A percentile compares a stretch with the other conserved stretches of the same genome.
These are phyloP conservation scores for Drosophila nigritarsus DNA, from an alignment of 2,888 invertebrate species.

Conservation along the genomic window DNA sequence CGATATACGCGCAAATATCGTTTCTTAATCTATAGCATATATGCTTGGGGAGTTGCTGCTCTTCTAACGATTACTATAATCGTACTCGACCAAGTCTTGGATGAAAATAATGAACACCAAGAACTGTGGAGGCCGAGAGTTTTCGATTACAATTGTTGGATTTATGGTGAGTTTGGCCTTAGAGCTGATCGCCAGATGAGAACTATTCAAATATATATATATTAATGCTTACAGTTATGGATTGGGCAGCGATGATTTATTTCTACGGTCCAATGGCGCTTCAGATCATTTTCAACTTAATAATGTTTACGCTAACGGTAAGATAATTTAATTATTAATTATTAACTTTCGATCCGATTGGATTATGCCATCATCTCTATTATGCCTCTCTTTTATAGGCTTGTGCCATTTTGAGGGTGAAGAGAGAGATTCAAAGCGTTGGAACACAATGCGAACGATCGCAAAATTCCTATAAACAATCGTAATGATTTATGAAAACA, in stretches of 20 bases:
- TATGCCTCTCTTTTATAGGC: slow-evolving; percentile 33
- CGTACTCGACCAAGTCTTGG: slow-evolving; percentile 72
- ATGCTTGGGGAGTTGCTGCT: slow-evolving; percentile 79
- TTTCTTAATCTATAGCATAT: slow-evolving; percentile 74
- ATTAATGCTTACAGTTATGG: slow-evolving; percentile 46
- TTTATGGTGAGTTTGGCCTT: slow-evolving; percentile 85
- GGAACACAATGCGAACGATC: slow-evolving; percentile 62
- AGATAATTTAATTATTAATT: neutral
- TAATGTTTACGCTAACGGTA: slow-evolving; percentile 79
- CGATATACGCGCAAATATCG: slow-evolving; percentile 55
- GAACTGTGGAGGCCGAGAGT: slow-evolving; percentile 85
- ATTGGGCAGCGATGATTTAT: slow-evolving; percentile 79
- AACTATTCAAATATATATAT: neutral
- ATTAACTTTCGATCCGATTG: neutral
- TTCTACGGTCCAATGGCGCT: slow-evolving; percentile 79
- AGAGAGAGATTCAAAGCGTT: slow-evolving; percentile 64
- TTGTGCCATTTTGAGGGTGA: slow-evolving; percentile 70
- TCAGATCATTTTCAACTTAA: slow-evolving; percentile 76
- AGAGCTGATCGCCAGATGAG: neutral
- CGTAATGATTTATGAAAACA: slow-evolving; percentile 56
- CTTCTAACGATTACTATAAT: slow-evolving; percentile 61
- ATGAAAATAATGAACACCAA: neutral
- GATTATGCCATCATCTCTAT: neutral
- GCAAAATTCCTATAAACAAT: slow-evolving; percentile 70
- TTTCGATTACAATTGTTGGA: slow-evolving; percentile 87